Base-by-base conservation (phyloP, 2,113 vertebrate species). In the Progne subis region DNA sequence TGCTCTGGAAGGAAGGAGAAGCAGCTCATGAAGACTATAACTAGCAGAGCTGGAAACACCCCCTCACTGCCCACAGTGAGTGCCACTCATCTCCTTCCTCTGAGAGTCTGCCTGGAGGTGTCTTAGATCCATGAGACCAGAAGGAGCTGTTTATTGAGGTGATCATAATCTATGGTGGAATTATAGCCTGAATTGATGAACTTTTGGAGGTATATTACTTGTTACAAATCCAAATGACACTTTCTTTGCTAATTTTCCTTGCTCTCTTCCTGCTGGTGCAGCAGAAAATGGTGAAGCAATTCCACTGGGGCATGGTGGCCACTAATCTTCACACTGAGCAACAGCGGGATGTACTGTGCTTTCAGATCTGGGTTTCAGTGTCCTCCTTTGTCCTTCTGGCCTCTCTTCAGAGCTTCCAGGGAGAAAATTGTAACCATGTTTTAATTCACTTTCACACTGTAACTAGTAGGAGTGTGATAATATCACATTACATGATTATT, bases 11-110 rank as follows among this genome's bases (percentile, higher is more conserved):
- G 68, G 52, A 75, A 74, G 55, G 49, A 92, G 76, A 88, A 96
- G 47, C 81, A 88, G 55, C 74, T 90, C 55, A 6, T 37, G 65
- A 31, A 52, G 68, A 84, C 39, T 14, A 4, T 49, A 83, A 65
- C 46, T 21, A 86, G 74, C 75, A 68, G 79, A 86, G 81, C 90
- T 83, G 78, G 63, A 32, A 90, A 86, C 91, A 60, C 69, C 94
- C 76, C 79, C 94, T 68, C 61, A 12, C 69, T 90, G 84, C 92
- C 94, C 93, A 93, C 92, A 37, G 65, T 2, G 43, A 93, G 74
- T 29, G 49, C 60, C 76, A 65, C 49, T 9, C 71, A 68, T 46
- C 76, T 76, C 57, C 39, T 78, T 68, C 79, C 57, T 68, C 52
- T 24, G 7, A 56, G 81, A 90, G 65, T 21, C 52, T 86, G 71